Percentiles rank a stretch among this genome's conserved stretches.
Conservation (phyloP, 2,113 vertebrate genomes). For the Clarias macrocephalus region DNA sequence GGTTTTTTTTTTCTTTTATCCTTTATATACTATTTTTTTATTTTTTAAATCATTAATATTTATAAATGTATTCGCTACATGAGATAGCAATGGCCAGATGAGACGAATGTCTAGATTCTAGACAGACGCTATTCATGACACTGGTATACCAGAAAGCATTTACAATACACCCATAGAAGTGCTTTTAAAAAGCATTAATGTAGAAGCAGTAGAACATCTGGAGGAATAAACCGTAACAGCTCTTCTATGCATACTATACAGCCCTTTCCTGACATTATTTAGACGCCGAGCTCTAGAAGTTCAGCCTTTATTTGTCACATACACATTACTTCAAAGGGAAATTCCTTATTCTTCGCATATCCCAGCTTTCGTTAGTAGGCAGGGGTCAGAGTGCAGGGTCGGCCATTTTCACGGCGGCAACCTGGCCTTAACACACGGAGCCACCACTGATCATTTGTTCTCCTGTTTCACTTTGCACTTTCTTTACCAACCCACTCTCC, state of each 20-base stretch:
- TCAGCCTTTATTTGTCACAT: too few species aligned
- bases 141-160: neutral
- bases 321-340: too few species aligned
- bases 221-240: neutral
- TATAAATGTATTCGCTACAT: neutral
- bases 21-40: too few species aligned
- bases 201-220: neutral
- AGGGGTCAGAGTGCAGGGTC: too few species aligned
- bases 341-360: too few species aligned
- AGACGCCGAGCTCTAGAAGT: constrained; percentile 35
- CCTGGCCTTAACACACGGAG: too few species aligned
- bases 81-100: too few species aligned
- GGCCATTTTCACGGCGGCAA: too few species aligned
- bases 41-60: neutral
- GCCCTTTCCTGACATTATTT: neutral
- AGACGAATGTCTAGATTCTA: neutral
- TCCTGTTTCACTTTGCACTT: constrained; percentile 35
- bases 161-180: neutral
- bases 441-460: constrained; percentile 13
- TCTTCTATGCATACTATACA: neutral
- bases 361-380: too few species aligned
- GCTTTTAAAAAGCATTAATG: neutral
- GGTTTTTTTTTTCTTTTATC: neutral
- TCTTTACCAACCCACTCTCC: neutral
- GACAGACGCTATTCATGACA: neutral